phyloP scores from a whole-genome alignment of 2,888 invertebrate species.

The Thelaira solivaga region DNA sequence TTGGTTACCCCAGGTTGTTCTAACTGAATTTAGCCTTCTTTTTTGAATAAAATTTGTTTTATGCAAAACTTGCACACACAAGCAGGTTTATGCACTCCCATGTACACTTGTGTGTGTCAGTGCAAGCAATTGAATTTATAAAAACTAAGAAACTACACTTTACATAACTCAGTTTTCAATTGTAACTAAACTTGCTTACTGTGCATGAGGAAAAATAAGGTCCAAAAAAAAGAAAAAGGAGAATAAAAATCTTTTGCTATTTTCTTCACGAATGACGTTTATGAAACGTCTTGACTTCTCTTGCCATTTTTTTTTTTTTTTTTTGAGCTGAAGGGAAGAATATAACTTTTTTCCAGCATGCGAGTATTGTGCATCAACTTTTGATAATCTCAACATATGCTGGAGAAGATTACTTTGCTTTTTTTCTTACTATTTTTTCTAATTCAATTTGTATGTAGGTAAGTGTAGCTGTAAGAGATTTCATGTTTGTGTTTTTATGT shows the following conservation, averaged over 20 bases:
- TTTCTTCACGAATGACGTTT: slow-evolving; percentile 70
- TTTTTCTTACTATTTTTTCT: slow-evolving; percentile 15
- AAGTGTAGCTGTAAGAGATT: too few relatives aligned
- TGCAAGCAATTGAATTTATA: too few relatives aligned
- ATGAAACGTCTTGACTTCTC: slow-evolving; percentile 55
- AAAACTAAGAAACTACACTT: slow-evolving; percentile 38
- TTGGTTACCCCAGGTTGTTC: slow-evolving; percentile 26
- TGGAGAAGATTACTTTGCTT: slow-evolving; percentile 49
- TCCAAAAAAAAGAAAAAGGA: slow-evolving; percentile 32
- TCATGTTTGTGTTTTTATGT: too few relatives aligned
- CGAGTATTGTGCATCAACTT: slow-evolving; percentile 45
- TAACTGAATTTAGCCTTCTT: slow-evolving; percentile 14
- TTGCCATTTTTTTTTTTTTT: not conserved
- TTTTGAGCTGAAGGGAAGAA: not conserved
- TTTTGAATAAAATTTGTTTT: slow-evolving; percentile 45
- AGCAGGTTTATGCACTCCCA: too few relatives aligned
- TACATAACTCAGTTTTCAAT: slow-evolving; percentile 46
- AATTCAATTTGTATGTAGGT: slow-evolving; percentile 36
- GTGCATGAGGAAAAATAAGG: not conserved
- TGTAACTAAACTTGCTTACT: not conserved
- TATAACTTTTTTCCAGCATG: slow-evolving; percentile 19
- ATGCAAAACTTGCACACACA: not conserved
- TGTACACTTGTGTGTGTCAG: too few relatives aligned
- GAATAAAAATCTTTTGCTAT: slow-evolving; percentile 70
- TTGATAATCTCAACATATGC: slow-evolving; percentile 61